These are phyloP conservation scores for Enteromius anoplus DNA, from an alignment of 2,797 vertebrate genomes.

Conservation along the genomic window DNA sequence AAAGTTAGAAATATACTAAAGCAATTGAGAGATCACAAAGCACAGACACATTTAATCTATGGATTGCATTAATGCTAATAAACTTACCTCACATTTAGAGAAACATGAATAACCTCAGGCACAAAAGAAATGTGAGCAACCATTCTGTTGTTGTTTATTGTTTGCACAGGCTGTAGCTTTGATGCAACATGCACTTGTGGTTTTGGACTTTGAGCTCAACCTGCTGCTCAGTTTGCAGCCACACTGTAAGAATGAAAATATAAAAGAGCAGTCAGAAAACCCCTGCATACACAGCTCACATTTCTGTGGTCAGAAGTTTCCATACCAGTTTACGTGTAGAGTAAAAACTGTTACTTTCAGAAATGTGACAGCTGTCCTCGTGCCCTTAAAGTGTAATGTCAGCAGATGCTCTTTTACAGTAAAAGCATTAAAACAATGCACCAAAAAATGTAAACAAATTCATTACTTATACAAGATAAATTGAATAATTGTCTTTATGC, in stretches of 20 bases:
- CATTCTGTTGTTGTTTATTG: not conserved
- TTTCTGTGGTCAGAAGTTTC: slow-evolving; percentile 30
- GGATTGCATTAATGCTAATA: not conserved
- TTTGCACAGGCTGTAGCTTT: slow-evolving; percentile 7
- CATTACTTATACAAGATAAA: not conserved
- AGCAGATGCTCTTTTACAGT: not conserved
- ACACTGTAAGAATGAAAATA: slow-evolving; percentile 11
- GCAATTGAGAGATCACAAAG: not conserved
- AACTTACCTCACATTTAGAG: not conserved
- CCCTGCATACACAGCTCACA: not conserved
- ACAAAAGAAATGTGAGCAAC: slow-evolving; percentile 1
- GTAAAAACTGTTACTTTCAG: slow-evolving; percentile 19
- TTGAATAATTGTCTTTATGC: not conserved
- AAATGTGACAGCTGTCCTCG: not conserved
- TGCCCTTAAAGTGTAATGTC: not conserved
- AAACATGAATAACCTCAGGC: not conserved
- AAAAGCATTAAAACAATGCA: not conserved
- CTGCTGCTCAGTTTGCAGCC: slow-evolving; percentile 11
- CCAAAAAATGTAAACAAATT: not conserved
- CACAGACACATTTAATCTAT: not conserved
- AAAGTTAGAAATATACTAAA: not conserved
- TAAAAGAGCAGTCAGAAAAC: not conserved
- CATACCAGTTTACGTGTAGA: not conserved
- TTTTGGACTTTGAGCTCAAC: slow-evolving; percentile 15
- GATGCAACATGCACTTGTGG: slow-evolving; percentile 19